phyloP scores from a whole-genome alignment of 2,113 vertebrate species.

The Nesogale talazaci region DNA sequence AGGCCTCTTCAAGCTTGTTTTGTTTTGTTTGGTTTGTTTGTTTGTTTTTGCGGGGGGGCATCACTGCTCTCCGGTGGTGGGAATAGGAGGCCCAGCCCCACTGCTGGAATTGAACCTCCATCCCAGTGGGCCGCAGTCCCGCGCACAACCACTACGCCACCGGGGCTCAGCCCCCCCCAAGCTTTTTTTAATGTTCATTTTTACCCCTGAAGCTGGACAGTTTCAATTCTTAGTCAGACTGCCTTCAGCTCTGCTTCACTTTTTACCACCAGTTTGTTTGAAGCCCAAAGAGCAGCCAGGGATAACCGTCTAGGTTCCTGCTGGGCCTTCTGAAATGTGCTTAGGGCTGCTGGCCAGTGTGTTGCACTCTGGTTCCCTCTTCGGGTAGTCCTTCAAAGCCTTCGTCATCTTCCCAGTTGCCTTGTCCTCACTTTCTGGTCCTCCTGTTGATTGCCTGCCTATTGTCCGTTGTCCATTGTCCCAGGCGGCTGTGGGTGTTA shows the following conservation, averaged over 20 bases:
- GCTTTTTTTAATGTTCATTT: conserved; percentile 12
- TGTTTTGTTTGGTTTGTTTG: no score
- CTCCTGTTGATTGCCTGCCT: not conserved
- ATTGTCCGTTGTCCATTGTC: not conserved
- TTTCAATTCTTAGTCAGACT: not conserved
- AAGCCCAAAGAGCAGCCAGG: not conserved
- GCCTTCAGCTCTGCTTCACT: not conserved
- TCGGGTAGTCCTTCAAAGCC: not conserved
- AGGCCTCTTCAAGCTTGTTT: no score
- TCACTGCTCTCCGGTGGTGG: no score
- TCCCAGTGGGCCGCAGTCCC: no score
- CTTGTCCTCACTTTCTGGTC: not conserved
- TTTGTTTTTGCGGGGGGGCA: no score
- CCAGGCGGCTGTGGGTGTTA: not conserved
- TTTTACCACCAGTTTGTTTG: not conserved
- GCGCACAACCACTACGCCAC: no score
- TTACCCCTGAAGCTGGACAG: not conserved
- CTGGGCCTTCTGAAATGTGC: not conserved
- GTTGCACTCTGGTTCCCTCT: not conserved
- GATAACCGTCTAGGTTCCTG: not conserved
- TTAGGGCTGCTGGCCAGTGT: not conserved
- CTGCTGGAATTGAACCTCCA: no score
- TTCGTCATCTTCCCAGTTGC: not conserved
- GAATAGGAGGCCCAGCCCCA: no score
- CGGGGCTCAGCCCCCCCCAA: no score